Evolutionary conservation across 1,140 invertebrate species (phyloP).

Genomic region (Nylanderia fulva): DNA sequence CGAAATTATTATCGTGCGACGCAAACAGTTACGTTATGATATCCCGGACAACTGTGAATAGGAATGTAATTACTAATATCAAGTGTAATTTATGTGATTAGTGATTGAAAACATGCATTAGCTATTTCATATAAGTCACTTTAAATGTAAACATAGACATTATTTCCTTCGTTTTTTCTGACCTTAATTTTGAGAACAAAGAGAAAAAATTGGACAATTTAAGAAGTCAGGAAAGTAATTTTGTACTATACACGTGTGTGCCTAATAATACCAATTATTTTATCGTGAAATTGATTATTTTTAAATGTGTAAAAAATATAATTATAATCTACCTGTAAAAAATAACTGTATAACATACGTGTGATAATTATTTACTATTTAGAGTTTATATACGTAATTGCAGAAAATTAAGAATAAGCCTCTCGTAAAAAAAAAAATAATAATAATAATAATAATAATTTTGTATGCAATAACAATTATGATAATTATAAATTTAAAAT

Average conservation of each 20-base stretch:
- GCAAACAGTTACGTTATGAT: conserved; percentile 19
- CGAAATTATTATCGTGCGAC: conserved; percentile 38
- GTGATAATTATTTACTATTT: too few relatives aligned
- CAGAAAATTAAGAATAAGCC: too few relatives aligned
- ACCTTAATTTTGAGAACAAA: not conserved
- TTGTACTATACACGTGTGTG: not conserved
- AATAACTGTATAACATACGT: not conserved
- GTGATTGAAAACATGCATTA: not conserved
- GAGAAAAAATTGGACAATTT: not conserved
- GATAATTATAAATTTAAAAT: too few relatives aligned
- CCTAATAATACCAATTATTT: not conserved
- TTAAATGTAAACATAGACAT: not conserved
- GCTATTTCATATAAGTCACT: not conserved
- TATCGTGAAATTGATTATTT: not conserved
- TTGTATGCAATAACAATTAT: not conserved
- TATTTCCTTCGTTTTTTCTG: not conserved
- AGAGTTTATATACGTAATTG: too few relatives aligned
- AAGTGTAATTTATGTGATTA: conserved; percentile 1
- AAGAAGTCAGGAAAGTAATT: not conserved
- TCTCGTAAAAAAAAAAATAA: not conserved
- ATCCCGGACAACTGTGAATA: conserved; percentile 9
- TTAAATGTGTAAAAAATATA: not conserved
- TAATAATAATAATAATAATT: too few relatives aligned
- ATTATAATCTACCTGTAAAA: not conserved
- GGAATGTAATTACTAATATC: not conserved